Evolutionary conservation across 2,888 invertebrate genomes (phyloP).

Genomic region (Aelia acuminata): DNA sequence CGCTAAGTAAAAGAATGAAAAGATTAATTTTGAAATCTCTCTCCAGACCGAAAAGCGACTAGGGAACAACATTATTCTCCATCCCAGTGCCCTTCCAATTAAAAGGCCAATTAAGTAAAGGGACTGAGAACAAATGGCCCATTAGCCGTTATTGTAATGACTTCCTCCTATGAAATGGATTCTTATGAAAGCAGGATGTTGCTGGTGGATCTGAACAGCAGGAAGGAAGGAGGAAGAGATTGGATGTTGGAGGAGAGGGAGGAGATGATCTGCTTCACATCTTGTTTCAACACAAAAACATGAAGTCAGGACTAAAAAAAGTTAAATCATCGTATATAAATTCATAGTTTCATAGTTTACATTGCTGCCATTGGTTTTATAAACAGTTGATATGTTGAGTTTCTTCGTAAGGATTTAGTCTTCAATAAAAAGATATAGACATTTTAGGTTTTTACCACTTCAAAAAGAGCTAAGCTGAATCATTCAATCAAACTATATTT

Average conservation of each 20-base stretch:
- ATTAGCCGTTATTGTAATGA: constrained; percentile 38
- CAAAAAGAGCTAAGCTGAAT: no score
- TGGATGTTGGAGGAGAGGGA: neutral
- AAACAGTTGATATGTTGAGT: no score
- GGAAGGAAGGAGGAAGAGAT: neutral
- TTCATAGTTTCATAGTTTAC: no score
- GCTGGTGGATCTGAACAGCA: neutral
- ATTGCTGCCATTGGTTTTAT: no score
- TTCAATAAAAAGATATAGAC: no score
- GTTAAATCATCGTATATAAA: no score
- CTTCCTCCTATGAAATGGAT: constrained; percentile 3
- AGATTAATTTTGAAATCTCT: constrained; percentile 51
- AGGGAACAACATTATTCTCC: constrained; percentile 23
- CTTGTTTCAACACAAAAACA: no score
- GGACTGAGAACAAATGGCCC: constrained; percentile 31
- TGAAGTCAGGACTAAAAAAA: no score
- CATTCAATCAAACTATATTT: no score
- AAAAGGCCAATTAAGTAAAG: constrained; percentile 48
- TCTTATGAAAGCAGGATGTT: constrained; percentile 7
- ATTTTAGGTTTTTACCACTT: no score
- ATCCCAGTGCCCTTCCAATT: constrained; percentile 33
- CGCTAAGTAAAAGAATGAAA: constrained; percentile 27
- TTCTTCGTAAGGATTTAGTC: no score
- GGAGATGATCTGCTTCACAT: neutral
- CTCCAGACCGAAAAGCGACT: constrained; percentile 32